Conservation (phyloP, 2,888 invertebrate genomes). For the Machimus atricapillus region DNA sequence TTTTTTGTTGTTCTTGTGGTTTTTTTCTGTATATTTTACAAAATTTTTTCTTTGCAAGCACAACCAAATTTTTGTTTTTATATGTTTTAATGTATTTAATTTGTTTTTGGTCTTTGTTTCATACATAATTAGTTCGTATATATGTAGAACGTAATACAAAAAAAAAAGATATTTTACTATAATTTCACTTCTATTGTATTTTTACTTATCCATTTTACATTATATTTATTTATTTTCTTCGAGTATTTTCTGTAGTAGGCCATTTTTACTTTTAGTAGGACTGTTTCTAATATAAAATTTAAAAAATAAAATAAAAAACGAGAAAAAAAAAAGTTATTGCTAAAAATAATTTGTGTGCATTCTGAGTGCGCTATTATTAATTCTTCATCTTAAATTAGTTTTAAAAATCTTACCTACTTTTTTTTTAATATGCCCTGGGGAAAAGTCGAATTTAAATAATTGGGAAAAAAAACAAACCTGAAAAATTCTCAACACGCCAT, state of each 20-base stretch:
- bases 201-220: background rate
- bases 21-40: background rate
- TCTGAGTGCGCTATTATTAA: background rate
- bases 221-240: background rate
- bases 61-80: background rate
- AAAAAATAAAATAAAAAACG: background rate
- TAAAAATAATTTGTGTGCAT: background rate
- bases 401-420: background rate
- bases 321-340: too few species aligned
- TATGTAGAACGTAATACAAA: background rate
- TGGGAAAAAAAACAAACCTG: too few species aligned
- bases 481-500: too few species aligned
- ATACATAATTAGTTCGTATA: background rate
- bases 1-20: background rate
- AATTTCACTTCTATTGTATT: background rate
- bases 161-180: background rate
- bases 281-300: background rate
- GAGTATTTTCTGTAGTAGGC: background rate
- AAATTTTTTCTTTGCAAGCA: background rate
- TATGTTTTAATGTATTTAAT: too few species aligned
- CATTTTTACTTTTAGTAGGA: background rate
- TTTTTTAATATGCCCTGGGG: too few species aligned
- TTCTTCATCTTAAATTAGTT: background rate
- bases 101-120: background rate
- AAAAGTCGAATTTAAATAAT: too few species aligned